A percentile compares a stretch with the other conserved stretches of the same genome.
These are phyloP conservation scores for Sebastes fasciatus DNA, from an alignment of 2,113 vertebrate species.

Conservation along the genomic window DNA sequence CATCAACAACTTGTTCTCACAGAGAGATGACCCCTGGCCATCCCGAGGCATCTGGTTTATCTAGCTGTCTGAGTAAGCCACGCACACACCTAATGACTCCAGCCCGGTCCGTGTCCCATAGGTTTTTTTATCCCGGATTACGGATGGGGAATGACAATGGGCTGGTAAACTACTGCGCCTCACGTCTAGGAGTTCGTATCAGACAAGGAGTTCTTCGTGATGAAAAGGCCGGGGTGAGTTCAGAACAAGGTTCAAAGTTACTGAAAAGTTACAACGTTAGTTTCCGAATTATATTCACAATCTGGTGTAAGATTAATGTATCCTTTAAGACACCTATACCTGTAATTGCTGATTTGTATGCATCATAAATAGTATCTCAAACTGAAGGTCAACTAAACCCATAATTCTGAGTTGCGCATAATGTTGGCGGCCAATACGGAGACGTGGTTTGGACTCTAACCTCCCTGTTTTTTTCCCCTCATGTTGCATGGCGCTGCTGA, in stretches of 20 bases:
- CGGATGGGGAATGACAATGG: constrained; percentile 80
- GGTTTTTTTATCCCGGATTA: constrained; percentile 82
- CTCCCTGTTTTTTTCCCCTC: constrained; percentile 31
- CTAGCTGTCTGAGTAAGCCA: constrained; percentile 82
- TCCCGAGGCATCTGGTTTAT: constrained; percentile 86
- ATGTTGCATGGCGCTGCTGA: constrained; percentile 62
- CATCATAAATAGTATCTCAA: constrained; percentile 45
- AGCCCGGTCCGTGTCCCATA: constrained; percentile 72
- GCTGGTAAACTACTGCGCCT: constrained; percentile 67
- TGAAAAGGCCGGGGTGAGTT: constrained; percentile 37
- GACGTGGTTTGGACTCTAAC: constrained; percentile 62
- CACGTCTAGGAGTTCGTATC: constrained; percentile 61
- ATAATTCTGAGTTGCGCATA: constrained; percentile 41
- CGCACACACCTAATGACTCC: constrained; percentile 82
- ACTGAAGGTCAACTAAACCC: constrained; percentile 61
- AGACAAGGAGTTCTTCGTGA: constrained; percentile 61
- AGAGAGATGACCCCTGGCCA: constrained; percentile 86
- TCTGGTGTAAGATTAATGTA: constrained; percentile 8
- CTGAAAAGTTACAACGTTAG: constrained; percentile 51
- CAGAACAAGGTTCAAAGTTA: constrained; percentile 60
- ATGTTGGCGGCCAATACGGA: constrained; percentile 43
- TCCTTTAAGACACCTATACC: not conserved
- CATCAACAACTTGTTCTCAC: constrained; percentile 81
- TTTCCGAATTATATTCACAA: constrained; percentile 20
- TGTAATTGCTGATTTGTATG: constrained; percentile 57